Base-by-base conservation (phyloP, 1,140 invertebrate species). In the Eriosoma lanigerum region DNA sequence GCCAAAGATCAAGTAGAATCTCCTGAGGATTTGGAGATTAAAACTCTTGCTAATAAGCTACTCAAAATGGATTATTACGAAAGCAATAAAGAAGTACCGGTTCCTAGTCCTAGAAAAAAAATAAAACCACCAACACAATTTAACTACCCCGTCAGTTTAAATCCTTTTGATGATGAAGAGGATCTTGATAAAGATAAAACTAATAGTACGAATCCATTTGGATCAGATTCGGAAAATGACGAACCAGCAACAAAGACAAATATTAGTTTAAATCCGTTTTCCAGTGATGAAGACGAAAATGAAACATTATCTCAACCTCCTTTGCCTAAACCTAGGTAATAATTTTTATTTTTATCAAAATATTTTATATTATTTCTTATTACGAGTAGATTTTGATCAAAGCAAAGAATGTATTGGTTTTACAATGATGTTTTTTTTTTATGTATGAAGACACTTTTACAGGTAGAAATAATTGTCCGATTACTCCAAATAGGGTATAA, bases 131-230 rank as follows among this genome's bases (percentile, higher is more conserved):
- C 73, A 10, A 12, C 21, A 58, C 44, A 46, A 21, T 24, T 12
- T 1, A 85, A 89, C 44, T 95, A 95, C 87, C 93, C 93, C 0
- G 88, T 90, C 64, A 89, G 92, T 82, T 86, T 95, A 70, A 95
- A 95, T 89, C 94, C 94, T 5, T 94, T 94, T 86, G 90, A 85
- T 17, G 86, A 89, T 56, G 90, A 91, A 44, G 88, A 89, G 12
- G 89, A 89, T n/a, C 87, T 87, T 56, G 86, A 84, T 81, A 84
- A 83, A 84, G n/a, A 26, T 86, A 86, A 83, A 52, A 72, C 82
- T 9, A 54, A 73, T 44, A 87, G 87, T 82, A 89, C 87, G 5
- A 94, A 93, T 88, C 92, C 93, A 1, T 94, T 94, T 85, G 92
- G 89, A 44, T 89, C 89, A 80, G 89, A 89, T 68, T 89, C 90